Percentiles rank a stretch among this genome's conserved stretches.
These are phyloP conservation scores for Nycticebus coucang DNA, from an alignment of 2,113 vertebrate species.

Conservation along the genomic window DNA sequence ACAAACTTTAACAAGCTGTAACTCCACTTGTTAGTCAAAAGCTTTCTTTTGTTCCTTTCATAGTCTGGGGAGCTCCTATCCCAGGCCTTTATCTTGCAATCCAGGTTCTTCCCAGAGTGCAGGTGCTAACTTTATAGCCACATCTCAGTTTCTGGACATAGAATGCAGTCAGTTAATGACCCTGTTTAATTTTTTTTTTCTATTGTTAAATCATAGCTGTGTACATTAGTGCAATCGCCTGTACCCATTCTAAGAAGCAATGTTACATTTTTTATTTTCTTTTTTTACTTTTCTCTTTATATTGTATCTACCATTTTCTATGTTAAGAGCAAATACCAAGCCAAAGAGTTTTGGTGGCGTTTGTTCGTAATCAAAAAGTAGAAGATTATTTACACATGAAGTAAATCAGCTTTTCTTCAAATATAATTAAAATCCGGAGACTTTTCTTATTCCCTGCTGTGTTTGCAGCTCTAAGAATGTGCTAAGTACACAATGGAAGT, in stretches of 20 bases:
- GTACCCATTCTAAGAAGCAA: too few species aligned
- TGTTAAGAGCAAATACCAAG: background rate
- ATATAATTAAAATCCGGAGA: background rate
- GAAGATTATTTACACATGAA: background rate
- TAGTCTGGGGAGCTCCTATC: background rate
- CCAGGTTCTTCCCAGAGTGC: background rate
- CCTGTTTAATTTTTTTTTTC: too few species aligned
- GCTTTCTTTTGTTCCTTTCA: background rate
- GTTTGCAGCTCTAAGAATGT: background rate
- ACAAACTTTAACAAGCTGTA: background rate
- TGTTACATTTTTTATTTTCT: background rate
- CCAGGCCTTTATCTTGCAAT: background rate
- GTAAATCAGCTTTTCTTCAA: background rate
- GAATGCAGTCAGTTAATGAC: too few species aligned
- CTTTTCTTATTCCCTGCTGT: background rate
- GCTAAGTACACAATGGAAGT: background rate
- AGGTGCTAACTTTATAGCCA: background rate
- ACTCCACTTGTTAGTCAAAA: background rate
- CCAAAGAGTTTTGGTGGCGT: background rate
- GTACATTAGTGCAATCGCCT: too few species aligned
- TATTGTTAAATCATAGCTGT: too few species aligned
- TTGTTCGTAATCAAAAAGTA: background rate
- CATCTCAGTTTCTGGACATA: background rate
- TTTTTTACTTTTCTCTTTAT: background rate
- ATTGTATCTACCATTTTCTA: background rate